Conservation (phyloP, 2,113 vertebrate genomes). For the Ceuthmochares aereus region DNA sequence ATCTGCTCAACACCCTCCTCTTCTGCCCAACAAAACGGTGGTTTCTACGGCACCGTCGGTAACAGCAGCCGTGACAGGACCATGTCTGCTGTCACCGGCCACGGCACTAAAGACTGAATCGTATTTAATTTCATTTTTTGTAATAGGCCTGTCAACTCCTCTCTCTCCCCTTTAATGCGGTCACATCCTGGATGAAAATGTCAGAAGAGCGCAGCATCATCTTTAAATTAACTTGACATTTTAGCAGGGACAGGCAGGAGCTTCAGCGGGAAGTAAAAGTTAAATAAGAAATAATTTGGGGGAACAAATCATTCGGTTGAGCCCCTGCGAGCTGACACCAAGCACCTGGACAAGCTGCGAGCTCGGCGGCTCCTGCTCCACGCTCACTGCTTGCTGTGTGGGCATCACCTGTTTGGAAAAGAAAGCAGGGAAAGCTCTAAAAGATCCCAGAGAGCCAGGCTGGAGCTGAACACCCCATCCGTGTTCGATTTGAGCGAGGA, state of each 20-base stretch:
- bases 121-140: not conserved
- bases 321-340: not conserved
- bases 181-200: slow-evolving; percentile 58
- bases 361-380: not conserved
- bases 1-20: rapidly evolving
- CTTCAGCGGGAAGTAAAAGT: not conserved
- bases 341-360: rapidly evolving
- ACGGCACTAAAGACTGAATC: not conserved
- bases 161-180: not conserved
- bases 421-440: rapidly evolving
- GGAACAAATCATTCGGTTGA: not conserved
- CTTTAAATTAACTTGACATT: slow-evolving; percentile 71
- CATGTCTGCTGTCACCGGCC: not conserved
- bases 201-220: not conserved
- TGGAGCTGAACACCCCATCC: not conserved
- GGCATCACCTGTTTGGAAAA: not conserved
- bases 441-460: rapidly evolving
- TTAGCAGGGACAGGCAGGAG: slow-evolving; percentile 8
- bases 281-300: slow-evolving; percentile 34
- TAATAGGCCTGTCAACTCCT: not conserved
- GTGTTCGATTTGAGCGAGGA: too few species aligned
- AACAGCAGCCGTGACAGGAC: rapidly evolving
- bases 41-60: not conserved
- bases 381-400: rapidly evolving
- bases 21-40: not conserved